Evolutionary conservation across 2,888 invertebrate genomes (phyloP).

Genomic region (Standfussiana lucernea): DNA sequence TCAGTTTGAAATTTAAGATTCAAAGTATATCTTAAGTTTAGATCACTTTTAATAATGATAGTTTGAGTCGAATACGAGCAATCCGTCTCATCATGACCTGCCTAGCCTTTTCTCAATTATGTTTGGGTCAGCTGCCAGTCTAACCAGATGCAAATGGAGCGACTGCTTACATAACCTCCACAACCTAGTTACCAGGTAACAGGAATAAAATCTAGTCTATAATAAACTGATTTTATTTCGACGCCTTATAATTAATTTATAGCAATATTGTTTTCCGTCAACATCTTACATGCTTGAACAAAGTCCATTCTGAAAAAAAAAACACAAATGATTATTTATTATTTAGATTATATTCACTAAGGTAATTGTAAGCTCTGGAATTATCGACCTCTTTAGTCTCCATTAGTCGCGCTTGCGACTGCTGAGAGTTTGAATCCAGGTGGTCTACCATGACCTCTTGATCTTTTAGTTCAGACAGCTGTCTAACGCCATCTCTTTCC

Average conservation of each 20-base stretch:
- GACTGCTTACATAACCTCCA: neutral
- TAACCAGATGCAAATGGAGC: neutral
- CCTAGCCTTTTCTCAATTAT: neutral
- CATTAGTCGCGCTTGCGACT: neutral
- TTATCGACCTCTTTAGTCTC: too few relatives aligned
- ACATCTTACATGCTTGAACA: slow-evolving; percentile 78
- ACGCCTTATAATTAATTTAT: slow-evolving; percentile 21
- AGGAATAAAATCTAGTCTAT: neutral
- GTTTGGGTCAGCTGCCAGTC: neutral
- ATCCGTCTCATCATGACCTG: neutral
- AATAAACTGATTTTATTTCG: slow-evolving; percentile 5
- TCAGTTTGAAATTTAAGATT: neutral
- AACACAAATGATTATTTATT: too few relatives aligned
- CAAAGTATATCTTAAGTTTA: neutral
- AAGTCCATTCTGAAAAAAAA: slow-evolving; percentile 80
- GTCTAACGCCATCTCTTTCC: too few relatives aligned
- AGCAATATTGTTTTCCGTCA: slow-evolving; percentile 61
- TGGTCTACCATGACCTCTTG: too few relatives aligned
- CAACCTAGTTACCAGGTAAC: neutral
- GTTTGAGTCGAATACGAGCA: neutral
- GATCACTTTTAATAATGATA: neutral
- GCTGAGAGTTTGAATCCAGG: too few relatives aligned
- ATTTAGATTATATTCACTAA: too few relatives aligned
- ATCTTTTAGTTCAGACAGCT: too few relatives aligned
- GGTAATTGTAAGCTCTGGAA: neutral